Evolutionary conservation across 23 tunicate genomes (phyloP).

Genomic region (Trididemnum miniatum): DNA sequence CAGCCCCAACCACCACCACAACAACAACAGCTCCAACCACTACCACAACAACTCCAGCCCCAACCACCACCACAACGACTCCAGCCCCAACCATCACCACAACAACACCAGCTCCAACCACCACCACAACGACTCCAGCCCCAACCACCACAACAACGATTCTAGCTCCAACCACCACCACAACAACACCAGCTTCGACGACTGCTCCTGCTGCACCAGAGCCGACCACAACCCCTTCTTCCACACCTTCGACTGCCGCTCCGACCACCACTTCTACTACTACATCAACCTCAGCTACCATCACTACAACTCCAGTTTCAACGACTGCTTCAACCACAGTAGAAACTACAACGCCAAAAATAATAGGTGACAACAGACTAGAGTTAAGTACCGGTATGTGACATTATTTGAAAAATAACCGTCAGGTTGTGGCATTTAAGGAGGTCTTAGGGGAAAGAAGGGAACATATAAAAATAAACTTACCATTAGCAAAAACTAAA

Average conservation of each 20-base stretch:
- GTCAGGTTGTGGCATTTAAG: too few species aligned
- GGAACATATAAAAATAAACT: too few species aligned
- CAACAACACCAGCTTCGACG: conserved; percentile 6
- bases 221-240: conserved; percentile 11
- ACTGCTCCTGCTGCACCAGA: conserved; percentile 3
- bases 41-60: conserved; percentile 23
- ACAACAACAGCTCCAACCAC: conserved; percentile 3
- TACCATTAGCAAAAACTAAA: too few species aligned
- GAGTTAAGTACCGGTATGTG: too few species aligned
- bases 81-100: conserved; percentile 25
- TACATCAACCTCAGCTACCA: not conserved
- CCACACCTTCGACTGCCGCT: conserved; percentile 15
- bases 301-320: conserved; percentile 17
- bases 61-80: too few species aligned
- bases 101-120: too few species aligned
- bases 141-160: not conserved
- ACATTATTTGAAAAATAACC: too few species aligned
- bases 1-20: conserved; percentile 27
- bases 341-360: not conserved
- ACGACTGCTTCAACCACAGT: not conserved
- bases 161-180: conserved; percentile 15
- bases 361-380: too few species aligned
- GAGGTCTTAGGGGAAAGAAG: too few species aligned
- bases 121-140: not conserved
- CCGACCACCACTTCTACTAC: conserved; percentile 11